Evolutionary conservation across 2,797 vertebrate species (phyloP).

Genomic region (Steatocranus sp.): DNA sequence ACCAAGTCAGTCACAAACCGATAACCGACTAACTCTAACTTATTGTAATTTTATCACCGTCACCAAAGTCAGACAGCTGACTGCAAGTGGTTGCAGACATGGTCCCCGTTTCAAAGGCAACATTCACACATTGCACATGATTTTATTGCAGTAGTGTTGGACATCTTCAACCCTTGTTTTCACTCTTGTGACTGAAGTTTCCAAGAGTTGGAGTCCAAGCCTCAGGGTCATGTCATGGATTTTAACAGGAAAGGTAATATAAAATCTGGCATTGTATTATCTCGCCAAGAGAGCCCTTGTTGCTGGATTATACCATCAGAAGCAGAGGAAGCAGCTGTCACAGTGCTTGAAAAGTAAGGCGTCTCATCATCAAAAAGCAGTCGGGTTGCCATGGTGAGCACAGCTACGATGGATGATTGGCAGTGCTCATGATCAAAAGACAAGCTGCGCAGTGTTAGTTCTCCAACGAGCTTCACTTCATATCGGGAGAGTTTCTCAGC

Average conservation of each 20-base stretch:
- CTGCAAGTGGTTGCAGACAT: neutral
- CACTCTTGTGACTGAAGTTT: neutral
- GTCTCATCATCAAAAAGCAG: neutral
- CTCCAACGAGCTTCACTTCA: slow-evolving; percentile 19
- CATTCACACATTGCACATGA: neutral
- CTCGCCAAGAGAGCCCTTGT: neutral
- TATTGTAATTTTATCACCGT: neutral
- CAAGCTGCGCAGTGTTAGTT: slow-evolving; percentile 38
- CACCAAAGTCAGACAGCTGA: neutral
- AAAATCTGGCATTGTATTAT: neutral
- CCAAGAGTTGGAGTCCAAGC: neutral
- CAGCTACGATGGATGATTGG: slow-evolving; percentile 8
- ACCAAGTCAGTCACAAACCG: neutral
- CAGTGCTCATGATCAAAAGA: slow-evolving; percentile 21
- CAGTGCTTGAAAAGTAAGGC: neutral
- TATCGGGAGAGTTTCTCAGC: slow-evolving; percentile 2
- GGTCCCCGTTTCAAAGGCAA: rapidly evolving
- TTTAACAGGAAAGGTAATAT: neutral
- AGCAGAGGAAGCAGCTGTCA: neutral
- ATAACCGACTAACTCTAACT: neutral
- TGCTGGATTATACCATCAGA: neutral
- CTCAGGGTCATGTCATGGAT: neutral
- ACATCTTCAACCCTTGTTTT: neutral
- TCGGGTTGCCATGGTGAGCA: slow-evolving; percentile 42
- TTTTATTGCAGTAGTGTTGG: neutral